phyloP scores from a whole-genome alignment of 2,113 vertebrate genomes.

The Ranitomeya imitator region DNA sequence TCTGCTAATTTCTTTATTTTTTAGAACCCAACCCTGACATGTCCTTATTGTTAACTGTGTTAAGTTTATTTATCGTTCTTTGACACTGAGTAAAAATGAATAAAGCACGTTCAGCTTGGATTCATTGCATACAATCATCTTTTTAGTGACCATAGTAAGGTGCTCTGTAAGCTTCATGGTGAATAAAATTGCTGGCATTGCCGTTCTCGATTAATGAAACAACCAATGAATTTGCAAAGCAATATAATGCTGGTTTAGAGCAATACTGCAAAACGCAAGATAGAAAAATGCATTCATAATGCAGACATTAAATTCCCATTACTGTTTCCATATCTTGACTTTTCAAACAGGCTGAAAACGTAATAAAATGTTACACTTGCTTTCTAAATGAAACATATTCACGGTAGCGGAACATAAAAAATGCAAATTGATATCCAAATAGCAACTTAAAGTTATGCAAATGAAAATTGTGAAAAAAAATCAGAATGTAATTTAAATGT shows the following conservation, averaged over 20 bases:
- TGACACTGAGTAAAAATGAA: neutral
- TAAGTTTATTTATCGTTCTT: neutral
- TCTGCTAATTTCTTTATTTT: neutral
- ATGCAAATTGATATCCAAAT: neutral
- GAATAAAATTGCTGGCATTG: neutral
- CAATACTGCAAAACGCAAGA: neutral
- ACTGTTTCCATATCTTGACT: neutral
- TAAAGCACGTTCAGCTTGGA: neutral
- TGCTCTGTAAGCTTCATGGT: neutral
- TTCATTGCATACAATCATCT: neutral
- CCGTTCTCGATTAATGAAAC: neutral
- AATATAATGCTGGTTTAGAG: neutral
- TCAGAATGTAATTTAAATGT: neutral
- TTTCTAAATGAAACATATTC: neutral
- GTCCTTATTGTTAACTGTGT: neutral
- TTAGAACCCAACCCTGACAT: neutral
- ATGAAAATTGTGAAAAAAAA: neutral
- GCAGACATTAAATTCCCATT: neutral
- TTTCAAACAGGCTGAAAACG: neutral
- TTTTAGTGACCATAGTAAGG: neutral
- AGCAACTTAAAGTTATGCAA: neutral
- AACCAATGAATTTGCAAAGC: constrained; percentile 34
- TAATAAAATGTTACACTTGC: neutral
- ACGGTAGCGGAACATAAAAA: neutral
- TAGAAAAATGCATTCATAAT: neutral